Base-by-base conservation (phyloP, 2,888 invertebrate species). In the Deroplatys truncata region DNA sequence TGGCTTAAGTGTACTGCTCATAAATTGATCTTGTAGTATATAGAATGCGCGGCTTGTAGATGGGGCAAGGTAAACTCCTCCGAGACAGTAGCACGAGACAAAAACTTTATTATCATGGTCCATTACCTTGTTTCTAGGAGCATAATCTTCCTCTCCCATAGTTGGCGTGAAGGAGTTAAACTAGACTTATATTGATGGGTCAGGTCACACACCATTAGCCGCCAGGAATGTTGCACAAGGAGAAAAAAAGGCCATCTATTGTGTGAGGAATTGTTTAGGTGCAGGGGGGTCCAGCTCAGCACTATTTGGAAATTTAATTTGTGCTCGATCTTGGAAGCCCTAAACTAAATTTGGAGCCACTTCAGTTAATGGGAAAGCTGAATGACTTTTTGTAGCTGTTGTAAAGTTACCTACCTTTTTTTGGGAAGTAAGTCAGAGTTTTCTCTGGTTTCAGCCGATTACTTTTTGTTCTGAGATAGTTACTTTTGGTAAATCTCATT, bases 171-270 rank as follows among this genome's bases (percentile, higher is more conserved):
- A 72, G 49, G 25, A 72, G 56, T n/a, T 31, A 82, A 87, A 87
- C 82, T 87, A 87, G 87, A 87, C 87, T 83, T 31, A 83, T 87
- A 87, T 87, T 87, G 87, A 87, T 87, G 87, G 87, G 87, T 83
- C 56, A 87, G 82, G 87, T n/a, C 87, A 82, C 87, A 72, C 56
- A 72, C 56, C 56, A 72, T 72, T 72, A 72, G 56, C 56, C 25
- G 56, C 56, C 56, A 72, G 56, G 56, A 72, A 72, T 72, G 56
- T 25, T 72, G 20, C 56, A 72, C 16, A 25, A 72, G 56, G 56
- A 72, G 56, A 72, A 72, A 72, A 72, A 72, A 72, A 15, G 5
- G 20, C 56, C 20, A 72, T 72, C 56, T 25, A 72, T 72, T 72
- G 56, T 72, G 20, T 72, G 56, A 25, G 25, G 56, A 72, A 72